Evolutionary conservation across 2,888 invertebrate species (phyloP), one percentile per base, ranked within the genome.

Genomic region (Agrilus mali): DNA sequence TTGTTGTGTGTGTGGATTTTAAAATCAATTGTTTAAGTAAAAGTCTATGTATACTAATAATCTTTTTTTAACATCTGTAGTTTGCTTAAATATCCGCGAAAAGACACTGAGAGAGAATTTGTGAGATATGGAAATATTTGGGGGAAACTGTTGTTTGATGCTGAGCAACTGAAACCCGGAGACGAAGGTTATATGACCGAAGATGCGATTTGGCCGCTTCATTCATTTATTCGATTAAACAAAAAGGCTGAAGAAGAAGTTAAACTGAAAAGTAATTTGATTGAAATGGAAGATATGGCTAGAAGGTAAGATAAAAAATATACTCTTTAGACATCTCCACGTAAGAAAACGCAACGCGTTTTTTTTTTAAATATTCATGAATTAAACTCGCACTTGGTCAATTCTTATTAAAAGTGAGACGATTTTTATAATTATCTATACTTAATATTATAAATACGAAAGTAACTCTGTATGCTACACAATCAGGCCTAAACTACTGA

Each of bases 151-250:
- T 54, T 63, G 49, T 50, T 60, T 42, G 50, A 58, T 50, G 43
- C 58, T 44, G 42, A 65, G 50, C 50, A 71, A 52, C 48, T 73
- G 53, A 39, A 58, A 45, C 57, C 69, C 51, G 52, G 59, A 47
- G 56, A 65, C 53, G 47, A 52, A 10, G 45, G 51, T 2, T 51
- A 56, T 17, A 50, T 57, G 27, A 7, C 27, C 6, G 51, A 51
- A 14, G 52, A 56, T 13, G 57, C 59, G 17, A 57, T 67, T 45
- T 74, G 73, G 59, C 68, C 70, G 0, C 59, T 78, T 52, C 73
- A 77, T 54, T 61, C 62, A 50, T 72, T 72, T 2, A 61, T 75
- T 10, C 64, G 68, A 36, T 57, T 79, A 5, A 60, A 63, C 32
- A 56, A 61, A 34, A 55, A 61, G 6, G n/a, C 33, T 14, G 61